These are phyloP conservation scores for Didymodactylos carnosus DNA, from an alignment of 2,888 invertebrate species.

Conservation along the genomic window DNA sequence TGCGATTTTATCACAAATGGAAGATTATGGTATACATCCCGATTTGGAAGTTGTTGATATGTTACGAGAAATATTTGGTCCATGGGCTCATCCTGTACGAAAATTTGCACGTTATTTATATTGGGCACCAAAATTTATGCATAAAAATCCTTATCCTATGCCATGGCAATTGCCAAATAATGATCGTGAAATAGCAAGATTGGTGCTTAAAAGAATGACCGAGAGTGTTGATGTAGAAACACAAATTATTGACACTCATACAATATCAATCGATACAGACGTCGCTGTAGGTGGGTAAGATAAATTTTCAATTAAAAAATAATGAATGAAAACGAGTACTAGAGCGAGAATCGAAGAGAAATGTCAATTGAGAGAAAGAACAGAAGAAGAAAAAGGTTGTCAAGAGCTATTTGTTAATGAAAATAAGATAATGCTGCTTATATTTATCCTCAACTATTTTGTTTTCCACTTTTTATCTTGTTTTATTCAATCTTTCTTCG, in stretches of 20 bases:
- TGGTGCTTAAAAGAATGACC: conserved; percentile 59
- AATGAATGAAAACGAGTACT: too few relatives aligned
- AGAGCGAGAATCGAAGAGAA: too few relatives aligned
- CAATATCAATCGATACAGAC: too few relatives aligned
- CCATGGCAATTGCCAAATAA: conserved; percentile 52
- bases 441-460: too few relatives aligned
- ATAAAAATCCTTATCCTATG: conserved; percentile 63
- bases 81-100: conserved; percentile 41
- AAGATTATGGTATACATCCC: conserved; percentile 50
- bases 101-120: conserved; percentile 42
- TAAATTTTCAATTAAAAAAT: not conserved
- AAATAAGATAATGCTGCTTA: too few relatives aligned
- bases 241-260: conserved; percentile 34
- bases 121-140: conserved; percentile 68
- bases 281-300: too few relatives aligned
- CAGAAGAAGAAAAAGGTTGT: too few relatives aligned
- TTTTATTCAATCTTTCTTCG: too few relatives aligned
- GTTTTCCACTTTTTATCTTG: too few relatives aligned
- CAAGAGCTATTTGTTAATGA: too few relatives aligned
- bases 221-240: conserved; percentile 53
- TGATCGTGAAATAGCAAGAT: conserved; percentile 52
- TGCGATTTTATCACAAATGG: not conserved
- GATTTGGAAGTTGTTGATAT: conserved; percentile 68
- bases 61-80: conserved; percentile 63
- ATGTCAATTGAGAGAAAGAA: too few relatives aligned